Evolutionary conservation across 2,888 invertebrate species (phyloP).

Genomic region (Mesochorus sp.): DNA sequence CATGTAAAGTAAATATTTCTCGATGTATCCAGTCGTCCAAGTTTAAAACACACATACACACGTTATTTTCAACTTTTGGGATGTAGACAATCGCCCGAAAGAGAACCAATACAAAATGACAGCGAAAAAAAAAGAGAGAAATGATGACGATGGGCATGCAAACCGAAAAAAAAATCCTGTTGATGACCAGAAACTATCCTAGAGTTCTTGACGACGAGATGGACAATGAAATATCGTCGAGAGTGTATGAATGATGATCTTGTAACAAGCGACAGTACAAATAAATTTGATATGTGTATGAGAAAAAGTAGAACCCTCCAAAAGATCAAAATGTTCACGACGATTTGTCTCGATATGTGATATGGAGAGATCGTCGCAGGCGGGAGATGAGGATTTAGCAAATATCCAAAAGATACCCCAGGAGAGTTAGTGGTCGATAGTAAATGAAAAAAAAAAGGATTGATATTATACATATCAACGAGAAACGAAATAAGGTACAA

Average conservation of each 20-base stretch:
- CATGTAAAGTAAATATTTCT: no score
- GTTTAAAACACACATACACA: no score
- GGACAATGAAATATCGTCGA: background rate
- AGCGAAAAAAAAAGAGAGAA: slow-evolving; percentile 47
- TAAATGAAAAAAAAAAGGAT: slow-evolving; percentile 64
- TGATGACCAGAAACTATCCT: slow-evolving; percentile 78
- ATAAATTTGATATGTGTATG: slow-evolving; percentile 14
- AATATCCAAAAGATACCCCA: slow-evolving; percentile 69
- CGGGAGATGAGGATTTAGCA: slow-evolving; percentile 1
- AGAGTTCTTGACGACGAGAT: slow-evolving; percentile 68
- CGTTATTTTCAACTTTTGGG: no score
- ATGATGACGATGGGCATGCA: slow-evolving; percentile 58
- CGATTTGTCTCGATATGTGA: slow-evolving; percentile 14
- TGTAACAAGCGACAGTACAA: background rate
- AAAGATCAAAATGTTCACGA: slow-evolving; percentile 34
- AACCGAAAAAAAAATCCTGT: slow-evolving; percentile 57
- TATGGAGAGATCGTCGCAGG: background rate
- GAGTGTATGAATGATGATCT: background rate
- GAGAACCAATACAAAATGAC: slow-evolving; percentile 55
- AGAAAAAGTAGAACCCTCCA: slow-evolving; percentile 13
- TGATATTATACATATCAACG: slow-evolving; percentile 63
- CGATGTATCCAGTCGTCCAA: no score
- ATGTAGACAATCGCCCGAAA: no score
- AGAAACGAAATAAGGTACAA: slow-evolving; percentile 48
- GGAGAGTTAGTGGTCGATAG: slow-evolving; percentile 78